phyloP scores from a whole-genome alignment of 2,888 invertebrate species.

The Thera britannica region DNA sequence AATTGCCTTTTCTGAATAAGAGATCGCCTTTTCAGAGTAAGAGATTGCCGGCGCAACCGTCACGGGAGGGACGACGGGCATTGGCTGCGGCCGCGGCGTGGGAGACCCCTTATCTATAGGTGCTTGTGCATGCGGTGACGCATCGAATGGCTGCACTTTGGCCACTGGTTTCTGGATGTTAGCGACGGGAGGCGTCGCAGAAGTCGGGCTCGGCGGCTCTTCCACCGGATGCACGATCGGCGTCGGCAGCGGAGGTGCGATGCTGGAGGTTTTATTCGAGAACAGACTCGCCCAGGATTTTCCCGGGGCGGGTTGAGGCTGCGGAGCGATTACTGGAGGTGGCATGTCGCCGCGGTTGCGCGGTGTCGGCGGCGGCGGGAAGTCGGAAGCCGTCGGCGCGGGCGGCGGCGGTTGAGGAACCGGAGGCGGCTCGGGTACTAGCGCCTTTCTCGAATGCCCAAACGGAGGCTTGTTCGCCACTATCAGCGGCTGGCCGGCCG shows the following conservation, averaged over 20 bases:
- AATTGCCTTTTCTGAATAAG: slow-evolving; percentile 54
- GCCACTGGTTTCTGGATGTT: slow-evolving; percentile 84
- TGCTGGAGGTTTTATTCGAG: slow-evolving; percentile 65
- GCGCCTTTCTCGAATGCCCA: slow-evolving; percentile 71
- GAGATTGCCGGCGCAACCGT: slow-evolving; percentile 39
- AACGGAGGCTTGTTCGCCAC: slow-evolving; percentile 80
- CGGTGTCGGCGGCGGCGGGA: slow-evolving; percentile 79
- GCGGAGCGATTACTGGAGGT: slow-evolving; percentile 62
- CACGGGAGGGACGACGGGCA: slow-evolving; percentile 43
- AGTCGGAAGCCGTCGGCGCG: slow-evolving; percentile 80
- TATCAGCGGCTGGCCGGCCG: slow-evolving; percentile 76
- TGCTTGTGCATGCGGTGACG: slow-evolving; percentile 69
- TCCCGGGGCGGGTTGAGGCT: slow-evolving; percentile 73
- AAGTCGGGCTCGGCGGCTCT: slow-evolving; percentile 67
- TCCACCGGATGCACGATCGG: slow-evolving; percentile 48
- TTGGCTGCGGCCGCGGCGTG: slow-evolving; percentile 45
- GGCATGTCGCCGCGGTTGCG: slow-evolving; percentile 72
- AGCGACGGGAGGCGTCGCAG: slow-evolving; percentile 54
- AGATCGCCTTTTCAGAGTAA: slow-evolving; percentile 54
- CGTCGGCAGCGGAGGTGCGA: slow-evolving; percentile 44
- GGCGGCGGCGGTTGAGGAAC: slow-evolving; percentile 75
- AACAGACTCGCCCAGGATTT: slow-evolving; percentile 89
- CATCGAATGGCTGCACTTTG: slow-evolving; percentile 86
- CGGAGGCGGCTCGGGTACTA: slow-evolving; percentile 64
- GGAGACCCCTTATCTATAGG: slow-evolving; percentile 61